Percentiles rank a stretch among this genome's conserved stretches.
Evolutionary conservation across 2,888 invertebrate species (phyloP).

Genomic region (Diarsia mendica): DNA sequence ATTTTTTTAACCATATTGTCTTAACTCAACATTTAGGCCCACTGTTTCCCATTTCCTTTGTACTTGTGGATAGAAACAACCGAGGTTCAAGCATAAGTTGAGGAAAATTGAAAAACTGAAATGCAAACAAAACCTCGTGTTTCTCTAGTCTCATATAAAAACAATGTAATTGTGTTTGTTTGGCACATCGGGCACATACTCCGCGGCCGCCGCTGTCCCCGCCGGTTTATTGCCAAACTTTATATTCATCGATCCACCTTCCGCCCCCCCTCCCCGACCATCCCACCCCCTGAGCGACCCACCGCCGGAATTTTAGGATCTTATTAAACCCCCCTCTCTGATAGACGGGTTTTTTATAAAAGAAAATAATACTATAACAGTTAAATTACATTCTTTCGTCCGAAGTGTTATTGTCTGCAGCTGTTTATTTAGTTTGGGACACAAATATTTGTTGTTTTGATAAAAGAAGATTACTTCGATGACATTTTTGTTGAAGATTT

Average conservation of each 20-base stretch:
- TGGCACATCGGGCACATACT: conserved; percentile 49
- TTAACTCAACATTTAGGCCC: too few relatives aligned
- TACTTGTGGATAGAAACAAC: too few relatives aligned
- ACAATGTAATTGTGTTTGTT: conserved; percentile 58
- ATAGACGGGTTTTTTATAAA: conserved; percentile 47
- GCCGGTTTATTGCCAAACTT: conserved; percentile 64
- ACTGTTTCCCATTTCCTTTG: too few relatives aligned
- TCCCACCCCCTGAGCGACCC: conserved; percentile 19
- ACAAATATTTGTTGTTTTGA: conserved; percentile 32
- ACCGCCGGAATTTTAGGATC: conserved; percentile 56
- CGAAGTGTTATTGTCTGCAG: conserved; percentile 49
- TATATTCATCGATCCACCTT: conserved; percentile 59
- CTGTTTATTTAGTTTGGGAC: conserved; percentile 47
- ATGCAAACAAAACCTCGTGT: conserved; percentile 6
- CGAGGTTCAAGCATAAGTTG: background rate
- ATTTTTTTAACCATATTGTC: too few relatives aligned
- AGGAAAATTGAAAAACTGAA: too few relatives aligned
- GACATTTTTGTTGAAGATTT: conserved; percentile 32
- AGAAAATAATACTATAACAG: conserved; percentile 54
- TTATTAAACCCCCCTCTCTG: conserved; percentile 60
- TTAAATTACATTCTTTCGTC: conserved; percentile 57
- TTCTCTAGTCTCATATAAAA: conserved; percentile 32
- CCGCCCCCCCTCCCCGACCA: conserved; percentile 6
- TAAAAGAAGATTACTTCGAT: conserved; percentile 9
- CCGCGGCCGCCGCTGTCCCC: conserved; percentile 44